Evolutionary conservation across 2,888 invertebrate species (phyloP), one percentile per base, ranked within the genome.

Genomic region (Dicyrtoma fusca): DNA sequence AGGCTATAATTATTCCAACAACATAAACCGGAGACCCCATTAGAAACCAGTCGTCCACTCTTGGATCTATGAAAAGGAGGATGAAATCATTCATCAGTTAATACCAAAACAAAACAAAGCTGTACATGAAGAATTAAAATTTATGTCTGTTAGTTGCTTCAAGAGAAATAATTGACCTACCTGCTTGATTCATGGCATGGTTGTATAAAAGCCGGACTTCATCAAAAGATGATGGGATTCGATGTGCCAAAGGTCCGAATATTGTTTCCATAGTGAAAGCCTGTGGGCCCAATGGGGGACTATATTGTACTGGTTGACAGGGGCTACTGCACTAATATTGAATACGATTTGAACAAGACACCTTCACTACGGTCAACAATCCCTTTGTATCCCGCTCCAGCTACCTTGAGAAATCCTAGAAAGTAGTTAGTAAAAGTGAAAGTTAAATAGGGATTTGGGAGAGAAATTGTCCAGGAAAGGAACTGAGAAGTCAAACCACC

Each of bases 1-100:
- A 80, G 0, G 68, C 19, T 10, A 74, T 42, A 26, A 77, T 78
- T n/a, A 79, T 62, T 14, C 74, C 70, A 11, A 78, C 62, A 11
- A 77, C 74, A 13, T 68, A 71, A 23, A 75, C 73, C 4, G 83
- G 83, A 13, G 83, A 82, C 25, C 78, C 74, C 82, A 84, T 83
- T 62, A 83, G 75, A n/a, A 82, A 81, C 82, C 83, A 84, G 34
- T 80, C 78, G 47, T 80, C 80, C 14, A 83, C 82, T 25, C 83
- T 78, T 5, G 79, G 79, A 77, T 84, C 84, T 82, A 34, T 3
- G 8, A 34, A 34, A 34, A 34, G n/a, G n/a, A 34, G 8, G 3
- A 34, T 34, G 34, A 34, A 34, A n/a, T n/a, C n/a, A n/a, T 25
- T n/a, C 8, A 51, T 57, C 57, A 57, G 34, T 23, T 55, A 44